Base-by-base conservation (phyloP, 2,888 invertebrate genomes). In the Hypena proboscidalis region DNA sequence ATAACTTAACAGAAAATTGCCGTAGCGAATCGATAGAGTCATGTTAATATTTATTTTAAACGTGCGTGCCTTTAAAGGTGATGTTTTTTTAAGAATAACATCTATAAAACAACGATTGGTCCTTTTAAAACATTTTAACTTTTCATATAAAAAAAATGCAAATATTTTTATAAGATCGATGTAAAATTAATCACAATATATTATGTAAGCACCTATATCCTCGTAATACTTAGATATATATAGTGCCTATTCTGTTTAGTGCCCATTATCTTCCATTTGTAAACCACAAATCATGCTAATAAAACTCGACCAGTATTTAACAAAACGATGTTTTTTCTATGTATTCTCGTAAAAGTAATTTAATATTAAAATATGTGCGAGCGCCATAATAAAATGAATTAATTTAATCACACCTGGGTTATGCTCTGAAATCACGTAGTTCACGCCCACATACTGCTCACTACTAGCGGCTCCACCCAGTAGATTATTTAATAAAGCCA, bases 351-450 rank as follows among this genome's bases (percentile, higher is more conserved):
- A 3, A 25, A 32, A 15, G 34, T 38, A 38, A 35, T 38, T 46
- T 27, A 31, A 46, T 29, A 23, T 42, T 19, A 10, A 38, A 38
- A 27, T 19, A 31, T 26, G 27, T 15, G 4, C n/a, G 2, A 14
- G 13, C 21, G n/a, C 5, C n/a, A 17, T 38, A n/a, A 33, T 46
- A 25, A 38, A 38, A 44, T 44, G 34, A 33, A 44, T 44, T 34
- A 44, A 19, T 38, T 44, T 38, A 33, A 25, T 34, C 29, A 13
- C n/a, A 34, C 17, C 8, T 25, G 7, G 7, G 22, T 35, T 26
- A 15, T 23, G 8, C 13, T 22, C 20, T n/a, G 21, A 37, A 44
- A 22, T 21, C 14, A 40, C 22, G 27, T 8, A 34, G 27, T 36
- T 45, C 7, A 51, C 52, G 31, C 45, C 40, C 27, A 56, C 35